Evolutionary conservation across 2,113 vertebrate genomes (phyloP).

Genomic region (Lepus europaeus): DNA sequence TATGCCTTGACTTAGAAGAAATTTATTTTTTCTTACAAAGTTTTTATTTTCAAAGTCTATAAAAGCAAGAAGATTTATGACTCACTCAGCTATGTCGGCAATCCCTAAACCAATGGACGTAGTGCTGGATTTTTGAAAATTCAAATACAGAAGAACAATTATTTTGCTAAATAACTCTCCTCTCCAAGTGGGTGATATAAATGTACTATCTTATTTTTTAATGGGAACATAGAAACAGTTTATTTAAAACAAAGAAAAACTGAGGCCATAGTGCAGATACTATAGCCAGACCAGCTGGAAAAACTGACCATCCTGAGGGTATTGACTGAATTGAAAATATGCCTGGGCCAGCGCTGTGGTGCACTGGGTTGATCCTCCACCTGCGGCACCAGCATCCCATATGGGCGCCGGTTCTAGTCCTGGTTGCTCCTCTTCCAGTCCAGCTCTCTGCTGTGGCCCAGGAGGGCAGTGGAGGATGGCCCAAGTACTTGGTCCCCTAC

Average conservation of each 20-base stretch:
- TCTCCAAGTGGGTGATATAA: not conserved
- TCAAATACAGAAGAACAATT: not conserved
- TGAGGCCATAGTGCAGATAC: not conserved
- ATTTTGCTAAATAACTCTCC: not conserved
- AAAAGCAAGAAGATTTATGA: constrained; percentile 27
- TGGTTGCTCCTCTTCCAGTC: too few relatives aligned
- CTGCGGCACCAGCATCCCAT: too few relatives aligned
- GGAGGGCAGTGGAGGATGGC: too few relatives aligned
- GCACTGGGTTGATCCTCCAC: too few relatives aligned
- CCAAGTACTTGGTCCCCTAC: too few relatives aligned
- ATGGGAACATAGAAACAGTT: not conserved
- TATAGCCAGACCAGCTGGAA: not conserved
- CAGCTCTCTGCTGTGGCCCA: too few relatives aligned
- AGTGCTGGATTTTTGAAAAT: constrained; percentile 50
- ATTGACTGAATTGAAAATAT: not conserved
- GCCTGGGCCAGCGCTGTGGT: too few relatives aligned
- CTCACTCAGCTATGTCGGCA: not conserved
- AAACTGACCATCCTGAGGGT: not conserved
- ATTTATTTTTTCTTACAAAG: constrained; percentile 48
- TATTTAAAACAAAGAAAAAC: constrained; percentile 30
- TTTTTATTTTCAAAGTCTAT: constrained; percentile 44
- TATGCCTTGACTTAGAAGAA: not conserved
- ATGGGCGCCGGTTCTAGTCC: too few relatives aligned
- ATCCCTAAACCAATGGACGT: not conserved
- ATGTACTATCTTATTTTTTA: not conserved